Evolutionary conservation across 2,888 invertebrate genomes (phyloP).

Genomic region (Bedellia somnulentella): DNA sequence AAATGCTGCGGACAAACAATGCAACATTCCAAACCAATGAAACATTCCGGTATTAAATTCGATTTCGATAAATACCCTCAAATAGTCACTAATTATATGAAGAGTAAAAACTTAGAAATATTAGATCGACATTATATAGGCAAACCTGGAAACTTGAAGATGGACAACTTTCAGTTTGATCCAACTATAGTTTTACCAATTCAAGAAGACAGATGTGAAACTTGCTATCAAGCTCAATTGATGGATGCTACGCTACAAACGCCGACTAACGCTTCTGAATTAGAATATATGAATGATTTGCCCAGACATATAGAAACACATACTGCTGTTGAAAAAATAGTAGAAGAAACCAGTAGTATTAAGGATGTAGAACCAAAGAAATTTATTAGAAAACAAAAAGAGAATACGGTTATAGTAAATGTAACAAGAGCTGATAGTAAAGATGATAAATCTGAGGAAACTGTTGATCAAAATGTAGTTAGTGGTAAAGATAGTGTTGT

Average conservation of each 20-base stretch:
- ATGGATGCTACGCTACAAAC: slow-evolving; percentile 68
- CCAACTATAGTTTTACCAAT: slow-evolving; percentile 45
- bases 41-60: slow-evolving; percentile 73
- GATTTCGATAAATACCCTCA: slow-evolving; percentile 75
- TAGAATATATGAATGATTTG: slow-evolving; percentile 55
- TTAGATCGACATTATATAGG: slow-evolving; percentile 62
- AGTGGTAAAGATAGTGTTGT: slow-evolving; percentile 21
- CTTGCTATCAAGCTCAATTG: slow-evolving; percentile 53
- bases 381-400: slow-evolving; percentile 37
- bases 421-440: slow-evolving; percentile 12
- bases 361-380: slow-evolving; percentile 33
- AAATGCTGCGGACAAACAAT: slow-evolving; percentile 52
- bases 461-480: slow-evolving; percentile 12
- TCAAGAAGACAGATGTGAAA: slow-evolving; percentile 52
- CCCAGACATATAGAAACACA: slow-evolving; percentile 40
- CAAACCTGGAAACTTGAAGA: slow-evolving; percentile 55
- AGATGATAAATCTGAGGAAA: slow-evolving; percentile 12
- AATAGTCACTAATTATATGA: slow-evolving; percentile 75
- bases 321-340: slow-evolving; percentile 32
- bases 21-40: slow-evolving; percentile 63
- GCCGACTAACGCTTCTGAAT: slow-evolving; percentile 77
- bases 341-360: slow-evolving; percentile 15
- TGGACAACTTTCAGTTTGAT: slow-evolving; percentile 54
- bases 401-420: slow-evolving; percentile 48
- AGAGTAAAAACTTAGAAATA: slow-evolving; percentile 70